These are phyloP conservation scores for Brachyistius frenatus DNA, from an alignment of 2,113 vertebrate species.

Conservation along the genomic window DNA sequence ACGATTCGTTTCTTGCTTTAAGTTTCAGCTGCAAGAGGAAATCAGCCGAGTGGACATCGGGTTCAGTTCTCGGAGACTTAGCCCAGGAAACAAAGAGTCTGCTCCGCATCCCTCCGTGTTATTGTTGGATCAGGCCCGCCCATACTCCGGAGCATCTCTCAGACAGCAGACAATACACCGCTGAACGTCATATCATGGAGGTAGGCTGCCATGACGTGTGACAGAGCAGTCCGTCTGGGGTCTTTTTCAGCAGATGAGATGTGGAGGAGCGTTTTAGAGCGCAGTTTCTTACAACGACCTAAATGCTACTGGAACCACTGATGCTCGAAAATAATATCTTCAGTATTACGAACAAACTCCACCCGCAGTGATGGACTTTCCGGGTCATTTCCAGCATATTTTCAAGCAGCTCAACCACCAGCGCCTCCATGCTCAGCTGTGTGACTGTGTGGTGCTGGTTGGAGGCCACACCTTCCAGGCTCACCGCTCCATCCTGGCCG, in stretches of 20 bases:
- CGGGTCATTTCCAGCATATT: constrained; percentile 92
- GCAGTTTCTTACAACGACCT: background rate
- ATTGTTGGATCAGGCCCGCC: constrained; percentile 47
- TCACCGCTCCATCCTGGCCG: constrained; percentile 92
- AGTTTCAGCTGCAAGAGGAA: background rate
- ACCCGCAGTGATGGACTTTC: constrained; percentile 89
- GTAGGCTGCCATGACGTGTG: constrained; percentile 1
- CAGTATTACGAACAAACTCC: background rate
- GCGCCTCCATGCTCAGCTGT: constrained; percentile 91
- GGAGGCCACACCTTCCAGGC: constrained; percentile 92
- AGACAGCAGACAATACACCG: background rate
- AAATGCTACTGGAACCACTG: background rate
- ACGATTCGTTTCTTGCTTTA: background rate
- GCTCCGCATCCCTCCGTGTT: constrained; percentile 46
- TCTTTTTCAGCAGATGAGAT: background rate
- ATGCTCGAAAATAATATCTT: background rate
- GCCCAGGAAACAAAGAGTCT: background rate
- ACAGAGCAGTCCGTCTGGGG: background rate
- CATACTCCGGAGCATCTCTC: constrained; percentile 56
- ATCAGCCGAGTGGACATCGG: background rate
- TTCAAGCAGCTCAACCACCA: constrained; percentile 96
- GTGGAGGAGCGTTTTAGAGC: background rate
- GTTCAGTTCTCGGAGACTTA: background rate
- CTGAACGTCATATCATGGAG: constrained; percentile 1
- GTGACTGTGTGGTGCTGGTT: constrained; percentile 92